Conservation (phyloP, 2,113 vertebrate genomes). For the Gnathonemus longibarbis region DNA sequence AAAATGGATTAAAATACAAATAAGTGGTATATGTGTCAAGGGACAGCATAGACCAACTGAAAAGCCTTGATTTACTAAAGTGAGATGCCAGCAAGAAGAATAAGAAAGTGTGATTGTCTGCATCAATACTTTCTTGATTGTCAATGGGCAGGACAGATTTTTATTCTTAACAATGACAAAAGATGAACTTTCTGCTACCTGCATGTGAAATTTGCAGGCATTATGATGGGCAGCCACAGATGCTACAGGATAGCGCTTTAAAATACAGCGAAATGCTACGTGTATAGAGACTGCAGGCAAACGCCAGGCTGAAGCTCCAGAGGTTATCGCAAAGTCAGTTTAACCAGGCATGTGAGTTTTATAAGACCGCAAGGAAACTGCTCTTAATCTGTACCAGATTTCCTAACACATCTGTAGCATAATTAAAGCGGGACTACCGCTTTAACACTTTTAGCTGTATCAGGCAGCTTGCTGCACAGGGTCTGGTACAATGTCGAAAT, state of each 20-base stretch:
- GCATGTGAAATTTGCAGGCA: neutral
- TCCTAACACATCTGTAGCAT: neutral
- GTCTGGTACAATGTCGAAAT: slow-evolving; percentile 1
- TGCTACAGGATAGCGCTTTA: neutral
- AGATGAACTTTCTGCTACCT: neutral
- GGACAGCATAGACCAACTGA: neutral
- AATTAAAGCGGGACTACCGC: neutral
- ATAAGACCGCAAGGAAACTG: neutral
- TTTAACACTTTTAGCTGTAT: neutral
- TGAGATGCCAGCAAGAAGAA: neutral
- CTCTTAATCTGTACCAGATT: neutral
- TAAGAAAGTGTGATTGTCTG: neutral
- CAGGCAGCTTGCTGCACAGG: slow-evolving; percentile 47
- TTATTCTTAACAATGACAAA: neutral
- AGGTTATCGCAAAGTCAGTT: neutral
- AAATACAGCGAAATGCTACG: neutral
- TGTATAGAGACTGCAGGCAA: neutral
- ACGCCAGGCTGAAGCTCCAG: neutral
- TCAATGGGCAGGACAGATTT: neutral
- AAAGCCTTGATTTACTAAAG: neutral
- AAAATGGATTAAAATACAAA: neutral
- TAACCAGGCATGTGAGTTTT: neutral
- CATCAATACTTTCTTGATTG: neutral
- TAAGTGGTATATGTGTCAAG: neutral
- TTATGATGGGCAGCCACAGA: neutral